Conservation (phyloP, 2,888 invertebrate species). For the Noctuana brunneofusca region DNA sequence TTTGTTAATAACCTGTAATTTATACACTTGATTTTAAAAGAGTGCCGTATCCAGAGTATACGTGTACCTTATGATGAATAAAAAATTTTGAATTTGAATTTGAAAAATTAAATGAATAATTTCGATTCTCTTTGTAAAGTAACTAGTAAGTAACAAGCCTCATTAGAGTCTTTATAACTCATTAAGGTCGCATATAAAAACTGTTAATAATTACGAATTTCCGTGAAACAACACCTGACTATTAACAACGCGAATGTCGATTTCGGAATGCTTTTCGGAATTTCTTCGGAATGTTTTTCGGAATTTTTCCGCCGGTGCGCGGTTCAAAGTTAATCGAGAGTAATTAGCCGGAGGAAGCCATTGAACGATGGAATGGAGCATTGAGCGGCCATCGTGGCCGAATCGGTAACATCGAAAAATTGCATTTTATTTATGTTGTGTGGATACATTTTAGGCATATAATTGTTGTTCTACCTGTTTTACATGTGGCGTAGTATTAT, state of each 20-base stretch:
- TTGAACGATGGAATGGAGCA: constrained; percentile 28
- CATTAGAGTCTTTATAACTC: not conserved
- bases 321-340: constrained; percentile 18
- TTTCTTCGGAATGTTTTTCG: constrained; percentile 21
- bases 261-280: constrained; percentile 16
- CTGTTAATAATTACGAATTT: constrained; percentile 17
- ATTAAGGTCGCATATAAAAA: not conserved
- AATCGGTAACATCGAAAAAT: constrained; percentile 20
- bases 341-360: constrained; percentile 31
- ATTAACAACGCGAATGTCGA: constrained; percentile 24
- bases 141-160: not conserved
- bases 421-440: constrained; percentile 1
- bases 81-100: too few species aligned
- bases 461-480: too few species aligned
- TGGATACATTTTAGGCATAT: constrained; percentile 5
- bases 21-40: too few species aligned
- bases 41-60: too few species aligned
- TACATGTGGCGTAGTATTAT: too few species aligned
- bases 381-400: constrained; percentile 21
- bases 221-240: constrained; percentile 18
- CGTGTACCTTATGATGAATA: too few species aligned
- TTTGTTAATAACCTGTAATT: too few species aligned
- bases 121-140: not conserved
- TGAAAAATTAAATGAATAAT: too few species aligned
- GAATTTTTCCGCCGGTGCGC: constrained; percentile 32